phyloP scores from a whole-genome alignment of 2,888 invertebrate species.

The Gymnosoma rotundatum region DNA sequence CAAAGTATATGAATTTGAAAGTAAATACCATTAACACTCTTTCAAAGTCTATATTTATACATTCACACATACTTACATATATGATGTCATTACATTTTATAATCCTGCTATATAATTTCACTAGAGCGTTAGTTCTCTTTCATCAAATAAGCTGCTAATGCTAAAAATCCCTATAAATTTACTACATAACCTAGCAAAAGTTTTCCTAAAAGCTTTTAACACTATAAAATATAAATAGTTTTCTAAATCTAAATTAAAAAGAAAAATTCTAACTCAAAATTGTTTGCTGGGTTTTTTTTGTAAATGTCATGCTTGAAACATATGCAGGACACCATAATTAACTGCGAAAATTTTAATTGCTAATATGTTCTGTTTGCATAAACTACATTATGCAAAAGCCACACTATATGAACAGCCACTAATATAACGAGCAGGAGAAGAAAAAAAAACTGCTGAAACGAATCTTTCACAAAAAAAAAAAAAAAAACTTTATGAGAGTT shows the following conservation, averaged over 20 bases:
- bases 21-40: neutral
- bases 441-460: slow-evolving; percentile 35
- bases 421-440: neutral
- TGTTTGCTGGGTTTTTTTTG: slow-evolving; percentile 15
- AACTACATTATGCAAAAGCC: slow-evolving; percentile 64
- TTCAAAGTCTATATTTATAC: slow-evolving; percentile 16
- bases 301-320: slow-evolving; percentile 15
- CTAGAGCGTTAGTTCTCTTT: neutral
- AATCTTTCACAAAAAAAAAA: slow-evolving; percentile 23
- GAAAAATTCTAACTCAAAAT: neutral
- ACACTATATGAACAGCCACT: slow-evolving; percentile 56
- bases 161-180: neutral
- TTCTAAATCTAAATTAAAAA: no score
- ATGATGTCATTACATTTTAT: slow-evolving; percentile 2
- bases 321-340: slow-evolving; percentile 78
- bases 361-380: slow-evolving; percentile 79
- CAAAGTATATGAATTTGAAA: neutral
- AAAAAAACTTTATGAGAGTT: slow-evolving; percentile 44
- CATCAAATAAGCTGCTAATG: slow-evolving; percentile 26
- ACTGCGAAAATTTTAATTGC: slow-evolving; percentile 82
- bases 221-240: no score
- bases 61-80: no score
- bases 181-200: slow-evolving; percentile 14
- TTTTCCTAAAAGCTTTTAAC: no score
- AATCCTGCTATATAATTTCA: neutral